phyloP scores from a whole-genome alignment of 2,797 vertebrate genomes.

The Picus viridis region DNA sequence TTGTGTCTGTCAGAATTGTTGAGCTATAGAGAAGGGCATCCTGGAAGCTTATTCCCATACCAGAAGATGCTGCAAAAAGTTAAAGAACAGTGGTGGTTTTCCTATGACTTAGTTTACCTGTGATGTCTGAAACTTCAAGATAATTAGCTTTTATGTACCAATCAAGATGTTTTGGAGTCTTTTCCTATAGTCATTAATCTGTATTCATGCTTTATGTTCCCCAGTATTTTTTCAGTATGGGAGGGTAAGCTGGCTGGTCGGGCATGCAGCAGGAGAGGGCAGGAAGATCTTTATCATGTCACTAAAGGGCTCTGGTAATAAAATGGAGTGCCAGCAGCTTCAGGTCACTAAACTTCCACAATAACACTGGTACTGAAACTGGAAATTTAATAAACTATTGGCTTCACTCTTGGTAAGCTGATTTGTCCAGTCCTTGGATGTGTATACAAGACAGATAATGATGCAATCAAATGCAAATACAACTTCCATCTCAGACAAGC shows the following conservation, averaged over 20 bases:
- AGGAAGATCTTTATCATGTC: background rate
- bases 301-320: constrained; percentile 30
- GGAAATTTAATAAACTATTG: constrained; percentile 47
- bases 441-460: background rate
- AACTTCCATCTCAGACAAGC: background rate
- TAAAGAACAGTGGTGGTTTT: background rate
- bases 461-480: constrained; percentile 6
- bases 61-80: background rate
- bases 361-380: constrained; percentile 61
- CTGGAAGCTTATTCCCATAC: background rate
- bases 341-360: constrained; percentile 64
- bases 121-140: background rate
- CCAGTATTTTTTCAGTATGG: constrained; percentile 7
- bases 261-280: background rate
- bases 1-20: background rate
- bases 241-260: background rate
- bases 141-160: background rate
- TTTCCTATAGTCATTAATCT: constrained; percentile 42
- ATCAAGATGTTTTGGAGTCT: background rate
- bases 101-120: background rate
- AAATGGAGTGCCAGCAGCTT: constrained; percentile 50
- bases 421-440: background rate
- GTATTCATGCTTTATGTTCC: constrained; percentile 54
- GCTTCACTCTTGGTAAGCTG: background rate
- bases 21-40: background rate